Conservation (phyloP, 2,113 vertebrate species). For the Engraulis encrasicolus region DNA sequence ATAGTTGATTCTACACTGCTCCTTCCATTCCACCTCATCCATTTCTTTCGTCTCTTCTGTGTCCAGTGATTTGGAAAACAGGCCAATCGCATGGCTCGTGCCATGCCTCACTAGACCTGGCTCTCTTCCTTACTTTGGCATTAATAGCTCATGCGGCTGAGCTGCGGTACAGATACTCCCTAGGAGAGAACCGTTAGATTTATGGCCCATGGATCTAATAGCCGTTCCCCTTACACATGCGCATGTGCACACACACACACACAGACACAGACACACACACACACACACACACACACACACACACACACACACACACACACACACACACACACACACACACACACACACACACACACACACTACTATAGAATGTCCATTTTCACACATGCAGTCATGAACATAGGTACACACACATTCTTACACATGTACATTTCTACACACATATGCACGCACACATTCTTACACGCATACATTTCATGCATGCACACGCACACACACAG, state of each 20-base stretch:
- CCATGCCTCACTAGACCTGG: background rate
- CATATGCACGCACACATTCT: too few species aligned
- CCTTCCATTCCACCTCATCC: too few species aligned
- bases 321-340: background rate
- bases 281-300: background rate
- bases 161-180: background rate
- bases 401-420: too few species aligned
- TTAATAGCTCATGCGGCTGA: background rate
- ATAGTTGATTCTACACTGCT: background rate
- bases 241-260: background rate
- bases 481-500: too few species aligned
- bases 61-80: background rate
- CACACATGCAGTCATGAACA: too few species aligned
- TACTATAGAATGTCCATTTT: too few species aligned
- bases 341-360: slow-evolving; percentile 3
- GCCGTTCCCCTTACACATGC: background rate
- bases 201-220: background rate
- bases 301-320: too few species aligned
- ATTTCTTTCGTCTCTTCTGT: background rate
- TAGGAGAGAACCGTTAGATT: background rate
- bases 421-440: background rate
- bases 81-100: background rate
- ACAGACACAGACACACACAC: background rate
- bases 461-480: too few species aligned
- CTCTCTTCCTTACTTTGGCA: background rate